These are phyloP conservation scores for Cyclina sinensis DNA, from an alignment of 1,140 invertebrate genomes.

Conservation along the genomic window DNA sequence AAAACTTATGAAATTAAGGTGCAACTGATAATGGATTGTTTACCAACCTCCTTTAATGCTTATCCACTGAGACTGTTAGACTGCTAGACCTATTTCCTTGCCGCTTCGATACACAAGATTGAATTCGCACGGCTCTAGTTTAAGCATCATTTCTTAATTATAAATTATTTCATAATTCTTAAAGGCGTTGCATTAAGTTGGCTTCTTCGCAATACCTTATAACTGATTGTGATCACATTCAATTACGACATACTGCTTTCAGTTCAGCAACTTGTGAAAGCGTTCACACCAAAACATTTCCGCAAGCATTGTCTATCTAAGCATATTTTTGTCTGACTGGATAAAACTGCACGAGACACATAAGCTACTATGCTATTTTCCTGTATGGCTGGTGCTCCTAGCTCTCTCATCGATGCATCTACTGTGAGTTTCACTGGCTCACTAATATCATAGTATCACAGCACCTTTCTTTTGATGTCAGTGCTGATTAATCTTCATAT, in stretches of 20 bases:
- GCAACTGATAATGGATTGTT: too few relatives aligned
- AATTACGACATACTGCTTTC: conserved; percentile 60
- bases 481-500: conserved; percentile 48
- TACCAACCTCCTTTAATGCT: background rate
- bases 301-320: conserved; percentile 88
- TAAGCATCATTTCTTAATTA: conserved; percentile 78
- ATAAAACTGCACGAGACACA: conserved; percentile 85
- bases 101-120: conserved; percentile 69
- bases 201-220: conserved; percentile 74
- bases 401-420: conserved; percentile 84
- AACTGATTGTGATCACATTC: conserved; percentile 85
- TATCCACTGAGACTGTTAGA: conserved; percentile 69
- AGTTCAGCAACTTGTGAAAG: conserved; percentile 86
- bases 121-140: conserved; percentile 72
- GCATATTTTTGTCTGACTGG: conserved; percentile 78
- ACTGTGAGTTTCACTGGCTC: conserved; percentile 64
- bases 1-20: too few relatives aligned
- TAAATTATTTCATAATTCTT: too few relatives aligned
- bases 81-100: conserved; percentile 72
- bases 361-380: conserved; percentile 84
- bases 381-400: conserved; percentile 86
- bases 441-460: conserved; percentile 63
- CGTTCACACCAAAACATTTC: conserved; percentile 87
- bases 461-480: conserved; percentile 41
- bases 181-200: conserved; percentile 65